These are phyloP conservation scores for Miniopterus natalensis DNA, from an alignment of 2,113 vertebrate genomes.

Conservation along the genomic window DNA sequence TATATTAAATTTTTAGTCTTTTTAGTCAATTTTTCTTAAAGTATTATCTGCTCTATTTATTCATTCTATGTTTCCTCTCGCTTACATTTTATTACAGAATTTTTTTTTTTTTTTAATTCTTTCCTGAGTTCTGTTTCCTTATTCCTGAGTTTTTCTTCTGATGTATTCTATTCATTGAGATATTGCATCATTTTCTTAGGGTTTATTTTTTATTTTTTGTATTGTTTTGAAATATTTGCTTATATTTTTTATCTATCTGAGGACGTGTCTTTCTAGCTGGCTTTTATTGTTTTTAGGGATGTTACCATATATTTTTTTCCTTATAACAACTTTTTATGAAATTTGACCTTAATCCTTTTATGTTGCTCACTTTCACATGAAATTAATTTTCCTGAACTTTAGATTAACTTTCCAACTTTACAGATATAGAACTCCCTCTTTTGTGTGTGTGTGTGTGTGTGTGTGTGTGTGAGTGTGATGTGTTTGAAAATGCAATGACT, in stretches of 20 bases:
- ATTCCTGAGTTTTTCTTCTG: background rate
- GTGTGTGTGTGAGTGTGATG: background rate
- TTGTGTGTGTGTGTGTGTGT: background rate
- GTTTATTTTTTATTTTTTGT: background rate
- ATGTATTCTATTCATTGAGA: background rate
- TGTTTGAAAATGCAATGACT: background rate
- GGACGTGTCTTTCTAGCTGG: background rate
- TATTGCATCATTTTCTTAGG: background rate
- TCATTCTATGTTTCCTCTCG: background rate
- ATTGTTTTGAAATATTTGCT: background rate
- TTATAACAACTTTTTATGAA: background rate
- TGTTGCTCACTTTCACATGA: background rate
- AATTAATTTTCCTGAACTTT: background rate
- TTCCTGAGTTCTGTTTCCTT: background rate
- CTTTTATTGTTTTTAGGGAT: background rate
- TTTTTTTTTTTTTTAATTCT: background rate
- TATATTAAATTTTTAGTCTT: background rate
- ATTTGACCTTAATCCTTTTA: background rate
- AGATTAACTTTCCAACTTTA: background rate
- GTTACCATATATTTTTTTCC: background rate
- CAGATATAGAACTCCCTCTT: background rate
- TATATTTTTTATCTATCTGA: constrained; percentile 20
- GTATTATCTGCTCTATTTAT: background rate
- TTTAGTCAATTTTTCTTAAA: background rate
- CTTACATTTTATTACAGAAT: background rate